Percentiles rank a stretch among this genome's conserved stretches.
Evolutionary conservation across 2,113 vertebrate genomes (phyloP).

Genomic region (Leptobrachium ailaonicum): DNA sequence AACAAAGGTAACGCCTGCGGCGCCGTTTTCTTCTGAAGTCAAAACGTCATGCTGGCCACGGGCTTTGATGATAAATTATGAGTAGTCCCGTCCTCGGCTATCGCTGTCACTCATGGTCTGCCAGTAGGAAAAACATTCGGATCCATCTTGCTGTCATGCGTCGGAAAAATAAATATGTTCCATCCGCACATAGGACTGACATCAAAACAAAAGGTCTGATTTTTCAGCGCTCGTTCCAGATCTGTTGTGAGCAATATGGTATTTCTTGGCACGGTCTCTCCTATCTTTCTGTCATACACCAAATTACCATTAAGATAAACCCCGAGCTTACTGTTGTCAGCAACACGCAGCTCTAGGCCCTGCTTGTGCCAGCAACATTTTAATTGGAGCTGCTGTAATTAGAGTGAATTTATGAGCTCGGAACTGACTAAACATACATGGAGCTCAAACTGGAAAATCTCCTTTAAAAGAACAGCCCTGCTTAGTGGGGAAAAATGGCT

Average conservation of each 20-base stretch:
- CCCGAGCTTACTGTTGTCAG: conserved; percentile 35
- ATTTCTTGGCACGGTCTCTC: conserved; percentile 15
- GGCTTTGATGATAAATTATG: conserved; percentile 27
- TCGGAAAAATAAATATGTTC: not conserved
- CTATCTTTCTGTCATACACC: conserved; percentile 26
- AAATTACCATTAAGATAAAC: conserved; percentile 37
- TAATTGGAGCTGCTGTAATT: conserved; percentile 42
- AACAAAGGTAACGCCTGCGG: conserved; percentile 28
- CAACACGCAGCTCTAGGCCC: conserved; percentile 12
- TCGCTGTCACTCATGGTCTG: conserved; percentile 21
- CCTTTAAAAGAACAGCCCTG: not conserved
- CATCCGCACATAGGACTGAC: conserved; percentile 5
- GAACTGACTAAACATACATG: conserved; percentile 29
- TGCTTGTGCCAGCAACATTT: conserved; percentile 45
- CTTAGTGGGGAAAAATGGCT: not conserved
- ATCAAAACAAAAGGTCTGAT: conserved; percentile 10
- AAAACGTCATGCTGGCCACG: not conserved
- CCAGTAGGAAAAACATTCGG: conserved; percentile 1
- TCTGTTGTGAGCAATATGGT: conserved; percentile 29
- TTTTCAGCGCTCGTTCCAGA: conserved; percentile 12
- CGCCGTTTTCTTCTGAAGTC: conserved; percentile 1
- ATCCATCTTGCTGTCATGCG: not conserved
- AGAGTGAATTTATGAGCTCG: conserved; percentile 33
- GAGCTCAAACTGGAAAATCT: not conserved
- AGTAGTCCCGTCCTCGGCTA: conserved; percentile 2